Conservation (phyloP, 2,797 vertebrate species). For the Acomys russatus region DNA sequence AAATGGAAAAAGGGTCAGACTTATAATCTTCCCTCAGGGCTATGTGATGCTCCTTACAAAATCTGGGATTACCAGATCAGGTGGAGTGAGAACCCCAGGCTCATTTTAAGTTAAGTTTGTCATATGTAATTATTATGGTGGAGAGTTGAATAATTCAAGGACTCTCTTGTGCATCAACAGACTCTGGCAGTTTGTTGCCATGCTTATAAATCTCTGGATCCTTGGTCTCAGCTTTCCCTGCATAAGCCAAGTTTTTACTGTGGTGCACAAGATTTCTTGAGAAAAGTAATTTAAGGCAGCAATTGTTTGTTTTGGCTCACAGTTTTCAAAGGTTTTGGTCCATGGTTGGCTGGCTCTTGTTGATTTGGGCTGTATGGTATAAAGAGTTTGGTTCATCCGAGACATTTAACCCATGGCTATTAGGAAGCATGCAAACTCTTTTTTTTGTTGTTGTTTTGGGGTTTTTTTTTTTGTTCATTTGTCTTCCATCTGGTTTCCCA, state of each 20-base stretch:
- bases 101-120: neutral
- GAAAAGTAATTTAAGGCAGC: neutral
- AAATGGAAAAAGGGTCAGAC: too few relatives aligned
- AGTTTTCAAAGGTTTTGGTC: neutral
- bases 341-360: neutral
- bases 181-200: neutral
- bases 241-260: neutral
- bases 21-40: too few relatives aligned
- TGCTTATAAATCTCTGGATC: neutral
- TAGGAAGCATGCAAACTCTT: neutral
- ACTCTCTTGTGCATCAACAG: too few relatives aligned
- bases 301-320: neutral
- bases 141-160: neutral
- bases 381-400: neutral
- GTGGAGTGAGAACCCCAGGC: too few relatives aligned
- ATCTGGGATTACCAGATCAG: too few relatives aligned
- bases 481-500: neutral
- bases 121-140: neutral
- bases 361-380: neutral
- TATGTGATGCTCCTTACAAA: too few relatives aligned
- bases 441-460: too few relatives aligned
- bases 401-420: too few relatives aligned
- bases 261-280: neutral
- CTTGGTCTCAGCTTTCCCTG: neutral
- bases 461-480: neutral